Evolutionary conservation across 2,888 invertebrate genomes (phyloP), one percentile per base, ranked within the genome.

Genomic region (Druceiella hillmani): DNA sequence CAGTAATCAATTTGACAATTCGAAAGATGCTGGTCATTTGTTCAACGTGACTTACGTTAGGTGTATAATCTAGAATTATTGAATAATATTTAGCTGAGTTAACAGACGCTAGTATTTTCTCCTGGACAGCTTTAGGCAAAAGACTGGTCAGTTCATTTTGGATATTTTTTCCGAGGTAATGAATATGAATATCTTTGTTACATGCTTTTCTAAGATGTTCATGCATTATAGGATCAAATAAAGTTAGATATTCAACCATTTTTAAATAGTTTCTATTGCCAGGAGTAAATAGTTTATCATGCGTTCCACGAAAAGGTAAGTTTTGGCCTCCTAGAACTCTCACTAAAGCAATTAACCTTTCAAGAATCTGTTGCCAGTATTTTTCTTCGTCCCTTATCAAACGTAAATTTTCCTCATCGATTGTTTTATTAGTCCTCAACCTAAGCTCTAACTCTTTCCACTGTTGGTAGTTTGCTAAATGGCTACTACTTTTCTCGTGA

Each of bases 371-470:
- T 5, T 13, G 16, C n/a, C 38, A 38, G 9, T 37, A 25, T 25
- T 36, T 10, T 22, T 26, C 33, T 12, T 38, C 36, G 9, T 38
- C 17, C 9, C 17, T 28, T 9, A 40, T 40, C n/a, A 43, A 17
- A 3, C 27, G 36, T 38, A 22, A 22, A 33, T 38, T 12, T 31
- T 43, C 33, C 7, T 27, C 36, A 17, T 44, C 40, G 14, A 40
- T 17, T 11, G 44, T 45, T 40, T 45, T 38, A 16, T 30, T 16
- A 25, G 14, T 9, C 30, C 17, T 45, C 17, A 46, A 32, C 7
- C 36, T 26, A 20, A 28, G 16, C 15, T 43, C 41, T 13, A 46
- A 41, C 29, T 45, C 45, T 29, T 46, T 45, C 34, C 45, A 36
- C 22, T 35, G 12, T 25, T 32, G 26, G 33, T 40, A 41, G 10